Percentiles rank a stretch among this genome's conserved stretches.
Evolutionary conservation across 1,140 invertebrate genomes (phyloP).

Genomic region (Drosophila bifasciata): DNA sequence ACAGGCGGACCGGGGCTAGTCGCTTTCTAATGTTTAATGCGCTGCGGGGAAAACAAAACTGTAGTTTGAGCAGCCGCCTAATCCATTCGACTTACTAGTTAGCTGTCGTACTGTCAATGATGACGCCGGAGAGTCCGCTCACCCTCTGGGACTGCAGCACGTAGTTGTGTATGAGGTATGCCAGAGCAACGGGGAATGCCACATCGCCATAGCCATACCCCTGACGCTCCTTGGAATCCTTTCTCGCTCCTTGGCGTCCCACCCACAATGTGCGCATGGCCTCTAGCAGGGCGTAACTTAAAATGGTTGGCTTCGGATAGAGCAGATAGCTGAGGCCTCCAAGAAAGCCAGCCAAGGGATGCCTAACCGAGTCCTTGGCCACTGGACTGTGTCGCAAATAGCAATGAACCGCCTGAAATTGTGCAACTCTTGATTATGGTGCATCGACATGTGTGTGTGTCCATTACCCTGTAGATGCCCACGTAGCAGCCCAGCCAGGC

Average conservation of each 20-base stretch:
- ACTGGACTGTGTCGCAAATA: constrained; percentile 14
- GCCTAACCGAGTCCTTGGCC: constrained; percentile 2
- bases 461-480: constrained; percentile 55
- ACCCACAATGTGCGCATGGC: constrained; percentile 31
- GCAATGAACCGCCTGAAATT: constrained; percentile 37
- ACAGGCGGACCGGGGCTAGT: constrained; percentile 19
- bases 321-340: constrained; percentile 50
- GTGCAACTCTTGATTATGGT: neutral
- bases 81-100: constrained; percentile 53
- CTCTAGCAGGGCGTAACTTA: constrained; percentile 53
- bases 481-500: constrained; percentile 55
- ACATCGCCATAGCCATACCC: constrained; percentile 31
- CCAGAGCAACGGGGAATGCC: constrained; percentile 37
- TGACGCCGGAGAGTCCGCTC: constrained; percentile 29
- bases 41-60: constrained; percentile 11
- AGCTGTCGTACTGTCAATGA: constrained; percentile 53
- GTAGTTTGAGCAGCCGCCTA: neutral
- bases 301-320: constrained; percentile 48
- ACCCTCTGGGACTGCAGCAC: constrained; percentile 23
- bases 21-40: constrained; percentile 28
- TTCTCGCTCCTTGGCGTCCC: constrained; percentile 6
- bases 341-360: constrained; percentile 45
- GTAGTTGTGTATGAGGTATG: constrained; percentile 56
- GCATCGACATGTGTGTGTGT: neutral
- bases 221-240: neutral